Percentiles rank a stretch among this genome's conserved stretches.
phyloP scores from a whole-genome alignment of 2,888 invertebrate genomes.

The Drosophila neonasuta region DNA sequence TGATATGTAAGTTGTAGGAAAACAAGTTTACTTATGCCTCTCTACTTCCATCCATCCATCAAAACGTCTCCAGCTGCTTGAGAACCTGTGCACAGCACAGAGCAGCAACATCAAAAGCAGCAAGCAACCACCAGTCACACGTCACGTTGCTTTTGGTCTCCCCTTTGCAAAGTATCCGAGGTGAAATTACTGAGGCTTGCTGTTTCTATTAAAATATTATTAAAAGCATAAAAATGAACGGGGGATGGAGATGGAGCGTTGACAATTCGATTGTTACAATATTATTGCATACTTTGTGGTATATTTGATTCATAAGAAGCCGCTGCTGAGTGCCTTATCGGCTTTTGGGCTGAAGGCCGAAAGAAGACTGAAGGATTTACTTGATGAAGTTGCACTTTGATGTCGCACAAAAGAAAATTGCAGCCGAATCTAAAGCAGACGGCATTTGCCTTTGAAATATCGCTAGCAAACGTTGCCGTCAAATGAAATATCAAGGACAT shows the following conservation, averaged over 20 bases:
- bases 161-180: constrained; percentile 7
- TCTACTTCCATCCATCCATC: constrained; percentile 50
- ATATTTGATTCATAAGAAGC: constrained; percentile 47
- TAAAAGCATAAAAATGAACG: constrained; percentile 35
- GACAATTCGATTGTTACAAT: constrained; percentile 63
- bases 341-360: constrained; percentile 47
- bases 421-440: constrained; percentile 45
- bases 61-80: constrained; percentile 51
- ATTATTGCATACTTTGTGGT: constrained; percentile 63
- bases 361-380: constrained; percentile 40
- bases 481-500: constrained; percentile 70
- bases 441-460: constrained; percentile 55
- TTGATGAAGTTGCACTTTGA: constrained; percentile 70
- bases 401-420: constrained; percentile 61
- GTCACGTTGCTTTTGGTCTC: background rate
- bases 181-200: constrained; percentile 34
- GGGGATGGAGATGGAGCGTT: constrained; percentile 23
- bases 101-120: constrained; percentile 52
- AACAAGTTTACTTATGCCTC: constrained; percentile 50
- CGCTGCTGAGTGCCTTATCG: constrained; percentile 48
- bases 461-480: constrained; percentile 38
- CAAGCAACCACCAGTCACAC: constrained; percentile 31
- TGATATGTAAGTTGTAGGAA: constrained; percentile 49
- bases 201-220: constrained; percentile 69
- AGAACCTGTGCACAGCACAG: constrained; percentile 11